Percentiles rank a stretch among this genome's conserved stretches.
Conservation (phyloP, 2,113 vertebrate species). For the Neodontobutis hainanensis region DNA sequence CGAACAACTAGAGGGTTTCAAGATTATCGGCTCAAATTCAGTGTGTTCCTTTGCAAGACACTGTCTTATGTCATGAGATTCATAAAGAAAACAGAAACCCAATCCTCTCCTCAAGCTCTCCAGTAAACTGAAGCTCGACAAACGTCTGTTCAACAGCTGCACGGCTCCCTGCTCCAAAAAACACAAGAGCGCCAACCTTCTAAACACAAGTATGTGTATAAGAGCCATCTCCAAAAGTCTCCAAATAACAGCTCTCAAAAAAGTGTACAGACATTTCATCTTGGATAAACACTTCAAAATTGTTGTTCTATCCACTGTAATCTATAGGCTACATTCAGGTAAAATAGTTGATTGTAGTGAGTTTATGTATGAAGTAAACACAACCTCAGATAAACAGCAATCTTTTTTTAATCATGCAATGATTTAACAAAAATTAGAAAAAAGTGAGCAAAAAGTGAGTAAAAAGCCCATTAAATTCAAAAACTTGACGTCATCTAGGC, state of each 20-base stretch:
- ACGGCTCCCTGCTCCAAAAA: slow-evolving; percentile 46
- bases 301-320: slow-evolving; percentile 13
- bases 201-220: slow-evolving; percentile 61
- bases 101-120: slow-evolving; percentile 54
- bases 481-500: too few species aligned
- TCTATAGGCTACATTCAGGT: slow-evolving; percentile 12
- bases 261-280: slow-evolving; percentile 30
- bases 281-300: slow-evolving; percentile 16
- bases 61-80: slow-evolving; percentile 65
- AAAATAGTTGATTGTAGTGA: too few species aligned
- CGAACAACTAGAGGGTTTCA: slow-evolving; percentile 8
- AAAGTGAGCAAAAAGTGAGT: too few species aligned
- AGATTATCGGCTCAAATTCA: slow-evolving; percentile 18
- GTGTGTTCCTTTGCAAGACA: slow-evolving; percentile 35
- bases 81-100: slow-evolving; percentile 73
- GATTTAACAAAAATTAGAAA: too few species aligned
- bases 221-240: slow-evolving; percentile 56
- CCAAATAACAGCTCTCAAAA: slow-evolving; percentile 53
- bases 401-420: too few species aligned
- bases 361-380: too few species aligned
- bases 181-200: slow-evolving; percentile 54
- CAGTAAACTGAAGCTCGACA: slow-evolving; percentile 52
- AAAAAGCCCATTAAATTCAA: too few species aligned
- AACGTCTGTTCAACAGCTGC: slow-evolving; percentile 74
- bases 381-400: too few species aligned